These are phyloP conservation scores for Gila orcuttii DNA, from an alignment of 2,113 vertebrate species.

Conservation along the genomic window DNA sequence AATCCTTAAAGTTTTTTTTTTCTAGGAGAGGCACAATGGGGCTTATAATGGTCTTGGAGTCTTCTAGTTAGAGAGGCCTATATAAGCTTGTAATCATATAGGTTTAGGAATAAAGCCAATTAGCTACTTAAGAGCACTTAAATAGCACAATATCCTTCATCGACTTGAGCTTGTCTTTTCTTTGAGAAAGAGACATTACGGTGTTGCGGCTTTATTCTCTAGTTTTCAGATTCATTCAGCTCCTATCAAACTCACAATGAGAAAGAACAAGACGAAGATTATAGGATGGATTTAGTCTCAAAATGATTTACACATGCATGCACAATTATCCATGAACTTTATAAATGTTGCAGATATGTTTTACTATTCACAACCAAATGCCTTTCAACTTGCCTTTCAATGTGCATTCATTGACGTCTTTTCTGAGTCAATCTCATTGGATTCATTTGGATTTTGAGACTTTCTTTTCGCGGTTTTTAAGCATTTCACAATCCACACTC, in stretches of 20 bases:
- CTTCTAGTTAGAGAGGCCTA: background rate
- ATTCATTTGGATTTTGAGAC: too few species aligned
- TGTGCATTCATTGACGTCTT: too few species aligned
- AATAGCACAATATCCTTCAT: background rate
- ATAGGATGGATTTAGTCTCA: too few species aligned
- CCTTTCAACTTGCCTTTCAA: too few species aligned
- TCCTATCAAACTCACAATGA: background rate
- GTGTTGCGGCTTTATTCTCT: conserved; percentile 7
- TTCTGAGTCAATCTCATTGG: too few species aligned
- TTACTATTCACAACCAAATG: too few species aligned
- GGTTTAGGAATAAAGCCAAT: conserved; percentile 25
- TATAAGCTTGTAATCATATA: background rate
- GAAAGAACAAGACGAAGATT: conserved; percentile 1
- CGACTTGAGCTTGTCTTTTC: conserved; percentile 18
- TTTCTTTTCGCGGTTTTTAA: too few species aligned
- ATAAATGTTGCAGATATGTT: too few species aligned
- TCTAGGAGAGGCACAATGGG: background rate
- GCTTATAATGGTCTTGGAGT: background rate
- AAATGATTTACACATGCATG: too few species aligned
- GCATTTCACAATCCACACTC: too few species aligned
- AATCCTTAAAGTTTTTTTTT: too few species aligned
- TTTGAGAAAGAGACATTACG: conserved; percentile 12
- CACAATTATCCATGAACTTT: too few species aligned
- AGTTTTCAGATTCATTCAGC: conserved; percentile 3
- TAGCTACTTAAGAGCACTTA: conserved; percentile 24